These are phyloP conservation scores for Chondrosia reniformis DNA, from an alignment of 37 sponge, comb jelly and placozoan genomes.

Conservation along the genomic window DNA sequence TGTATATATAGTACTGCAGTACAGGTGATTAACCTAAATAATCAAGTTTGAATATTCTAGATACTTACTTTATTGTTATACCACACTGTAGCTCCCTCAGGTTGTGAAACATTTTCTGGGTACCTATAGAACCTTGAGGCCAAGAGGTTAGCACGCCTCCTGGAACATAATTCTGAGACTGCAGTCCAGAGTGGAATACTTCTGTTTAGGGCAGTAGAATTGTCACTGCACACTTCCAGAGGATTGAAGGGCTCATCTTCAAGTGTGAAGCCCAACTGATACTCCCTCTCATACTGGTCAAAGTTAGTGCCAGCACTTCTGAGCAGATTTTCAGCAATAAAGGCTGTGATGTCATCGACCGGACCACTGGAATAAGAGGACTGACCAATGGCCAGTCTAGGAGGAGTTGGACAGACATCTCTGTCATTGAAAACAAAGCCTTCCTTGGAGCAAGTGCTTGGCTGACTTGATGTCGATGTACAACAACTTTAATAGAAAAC, in stretches of 20 bases:
- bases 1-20: too few relatives aligned
- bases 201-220: too few relatives aligned
- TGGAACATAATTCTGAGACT: too few relatives aligned
- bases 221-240: too few relatives aligned
- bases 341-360: neutral
- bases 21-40: too few relatives aligned
- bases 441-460: neutral
- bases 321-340: neutral
- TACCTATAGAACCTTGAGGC: too few relatives aligned
- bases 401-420: neutral
- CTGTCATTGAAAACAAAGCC: constrained; percentile 18
- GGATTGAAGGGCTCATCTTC: neutral
- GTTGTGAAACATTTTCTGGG: neutral
- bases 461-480: neutral
- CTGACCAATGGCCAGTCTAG: neutral
- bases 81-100: neutral
- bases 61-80: neutral
- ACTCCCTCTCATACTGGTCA: neutral
- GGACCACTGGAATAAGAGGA: neutral
- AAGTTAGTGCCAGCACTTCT: neutral
- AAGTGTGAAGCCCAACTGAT: neutral
- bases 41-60: too few relatives aligned
- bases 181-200: too few relatives aligned
- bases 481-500: too few relatives aligned
- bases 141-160: too few relatives aligned